phyloP scores from a whole-genome alignment of 1,140 invertebrate species.

The Brachionus calyciflorus region DNA sequence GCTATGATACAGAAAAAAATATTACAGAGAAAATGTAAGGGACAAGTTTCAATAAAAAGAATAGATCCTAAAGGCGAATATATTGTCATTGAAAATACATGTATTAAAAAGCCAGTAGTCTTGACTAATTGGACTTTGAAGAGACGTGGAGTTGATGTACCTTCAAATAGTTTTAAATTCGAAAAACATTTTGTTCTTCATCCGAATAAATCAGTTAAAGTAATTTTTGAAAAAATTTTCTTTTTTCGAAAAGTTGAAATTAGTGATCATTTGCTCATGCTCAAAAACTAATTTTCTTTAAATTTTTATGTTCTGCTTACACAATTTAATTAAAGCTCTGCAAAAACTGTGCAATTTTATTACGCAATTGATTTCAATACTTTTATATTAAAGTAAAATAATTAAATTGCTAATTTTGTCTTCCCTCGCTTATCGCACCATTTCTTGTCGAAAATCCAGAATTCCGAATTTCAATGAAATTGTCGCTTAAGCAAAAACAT shows the following conservation, averaged over 20 bases:
- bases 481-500: too few species aligned
- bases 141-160: slow-evolving; percentile 39
- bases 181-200: slow-evolving; percentile 46
- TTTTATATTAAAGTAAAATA: too few species aligned
- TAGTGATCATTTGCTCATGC: too few species aligned
- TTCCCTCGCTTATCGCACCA: too few species aligned
- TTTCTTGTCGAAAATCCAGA: too few species aligned
- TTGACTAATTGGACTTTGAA: slow-evolving; percentile 42
- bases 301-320: not conserved
- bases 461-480: too few species aligned
- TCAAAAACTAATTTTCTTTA: not conserved
- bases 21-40: slow-evolving; percentile 27
- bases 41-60: slow-evolving; percentile 32
- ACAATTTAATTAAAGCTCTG: too few species aligned
- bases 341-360: too few species aligned
- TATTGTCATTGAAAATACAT: slow-evolving; percentile 45
- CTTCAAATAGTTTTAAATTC: slow-evolving; percentile 35
- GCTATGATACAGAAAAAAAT: slow-evolving; percentile 43
- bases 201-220: slow-evolving; percentile 29
- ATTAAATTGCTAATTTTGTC: too few species aligned
- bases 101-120: slow-evolving; percentile 44
- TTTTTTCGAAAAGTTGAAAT: too few species aligned
- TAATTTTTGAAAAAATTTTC: not conserved
- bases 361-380: too few species aligned
- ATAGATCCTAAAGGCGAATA: slow-evolving; percentile 34